A percentile compares a stretch with the other conserved stretches of the same genome.
These are phyloP conservation scores for Sminthurinus aureus DNA, from an alignment of 2,888 invertebrate genomes.

Conservation along the genomic window DNA sequence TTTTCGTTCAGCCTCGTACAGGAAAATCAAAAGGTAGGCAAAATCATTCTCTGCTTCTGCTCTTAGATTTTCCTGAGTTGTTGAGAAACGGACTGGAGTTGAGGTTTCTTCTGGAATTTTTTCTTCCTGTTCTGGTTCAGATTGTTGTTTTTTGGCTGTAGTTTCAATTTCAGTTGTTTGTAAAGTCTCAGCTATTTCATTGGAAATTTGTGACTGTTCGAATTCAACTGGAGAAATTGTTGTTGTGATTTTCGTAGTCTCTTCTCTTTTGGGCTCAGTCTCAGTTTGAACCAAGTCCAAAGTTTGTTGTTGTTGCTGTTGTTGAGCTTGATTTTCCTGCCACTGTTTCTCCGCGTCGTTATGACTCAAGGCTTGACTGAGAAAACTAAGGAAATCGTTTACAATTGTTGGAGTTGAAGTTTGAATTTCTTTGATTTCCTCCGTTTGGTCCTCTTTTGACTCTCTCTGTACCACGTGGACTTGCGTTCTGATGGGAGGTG, in stretches of 20 bases:
- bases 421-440: constrained; percentile 6
- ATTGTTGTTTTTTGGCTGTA: background rate
- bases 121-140: background rate
- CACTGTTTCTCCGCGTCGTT: no score
- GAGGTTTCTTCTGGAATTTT: background rate
- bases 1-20: constrained; percentile 20
- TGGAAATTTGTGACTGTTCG: background rate
- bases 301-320: no score
- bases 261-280: background rate
- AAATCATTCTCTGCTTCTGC: constrained; percentile 13
- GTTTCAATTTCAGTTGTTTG: background rate
- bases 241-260: no score
- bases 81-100: background rate
- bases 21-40: background rate
- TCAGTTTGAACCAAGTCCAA: no score
- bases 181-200: background rate
- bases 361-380: no score
- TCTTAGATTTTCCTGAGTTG: background rate
- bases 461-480: background rate
- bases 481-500: no score
- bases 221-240: background rate
- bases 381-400: no score
- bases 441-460: background rate
- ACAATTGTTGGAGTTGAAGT: background rate
- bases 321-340: no score